Base-by-base conservation (phyloP, 2,888 invertebrate genomes). In the Drosophila bunnanda region DNA sequence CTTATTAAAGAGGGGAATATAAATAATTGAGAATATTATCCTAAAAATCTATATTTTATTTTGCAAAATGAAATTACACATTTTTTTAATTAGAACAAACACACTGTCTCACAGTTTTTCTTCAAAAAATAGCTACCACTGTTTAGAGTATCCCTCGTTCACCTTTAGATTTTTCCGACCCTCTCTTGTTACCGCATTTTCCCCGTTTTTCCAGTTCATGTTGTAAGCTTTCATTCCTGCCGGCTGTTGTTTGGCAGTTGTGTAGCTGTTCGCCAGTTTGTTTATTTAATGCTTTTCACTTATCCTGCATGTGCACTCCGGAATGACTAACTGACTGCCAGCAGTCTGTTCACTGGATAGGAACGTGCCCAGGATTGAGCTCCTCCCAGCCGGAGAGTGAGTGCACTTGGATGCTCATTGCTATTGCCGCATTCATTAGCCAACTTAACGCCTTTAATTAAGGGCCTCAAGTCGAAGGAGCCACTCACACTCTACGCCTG, bases 371-470 rank as follows among this genome's bases (percentile, higher is more conserved):
- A 28, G 39, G 48, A 34, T 15, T 4, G 15, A 17, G 34, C 30
- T 32, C 41, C 62, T 48, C 9, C 58, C 55, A 32, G 2, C 5
- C 20, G 32, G 13, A 50, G 52, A 56, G 54, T 64, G 58, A 50
- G 22, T 46, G 46, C 58, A 48, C 36, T 54, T 59, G 17, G 41
- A 59, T 58, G 58, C 74, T 55, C 61, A 61, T 36, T 56, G 55
- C 34, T 12, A 36, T 53, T 39, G 59, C 56, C 54, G 75, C 69
- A 76, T 79, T 86, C 70, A 86, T 86, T 86, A 86, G 67, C 52
- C 74, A 64, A 72, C 44, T 78, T 84, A 82, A 80, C 82, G 75
- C 85, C 77, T 75, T 75, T 80, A 87, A 87, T 87, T 80, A 84
- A 75, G 74, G 64, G 71, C 44, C 83, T 74, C 17, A 62, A 62